Evolutionary conservation across 2,797 vertebrate species (phyloP).

Genomic region (Clarias fuscus): DNA sequence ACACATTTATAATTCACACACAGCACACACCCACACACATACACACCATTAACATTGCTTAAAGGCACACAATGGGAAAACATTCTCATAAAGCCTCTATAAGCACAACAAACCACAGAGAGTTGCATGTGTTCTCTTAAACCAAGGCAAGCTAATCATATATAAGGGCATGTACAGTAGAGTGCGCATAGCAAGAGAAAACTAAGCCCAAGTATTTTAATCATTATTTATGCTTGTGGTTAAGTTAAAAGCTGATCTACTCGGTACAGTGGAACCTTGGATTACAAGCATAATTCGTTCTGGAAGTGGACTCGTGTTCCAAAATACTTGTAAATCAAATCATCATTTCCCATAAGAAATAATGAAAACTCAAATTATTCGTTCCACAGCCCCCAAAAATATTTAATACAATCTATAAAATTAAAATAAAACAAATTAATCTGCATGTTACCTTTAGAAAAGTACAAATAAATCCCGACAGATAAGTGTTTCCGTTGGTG

Average conservation of each 20-base stretch:
- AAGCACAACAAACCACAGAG: neutral
- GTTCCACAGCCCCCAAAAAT: too few species aligned
- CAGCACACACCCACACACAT: neutral
- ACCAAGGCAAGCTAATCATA: neutral
- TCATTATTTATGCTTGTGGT: neutral
- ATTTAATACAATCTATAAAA: too few species aligned
- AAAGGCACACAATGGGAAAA: neutral
- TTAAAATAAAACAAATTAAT: too few species aligned
- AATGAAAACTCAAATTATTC: too few species aligned
- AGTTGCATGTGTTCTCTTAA: neutral
- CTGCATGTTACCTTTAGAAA: too few species aligned
- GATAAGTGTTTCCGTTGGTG: too few species aligned
- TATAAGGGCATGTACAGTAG: neutral
- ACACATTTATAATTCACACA: slow-evolving; percentile 20
- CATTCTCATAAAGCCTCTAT: slow-evolving; percentile 13
- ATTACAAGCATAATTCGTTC: too few species aligned
- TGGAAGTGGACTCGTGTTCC: too few species aligned
- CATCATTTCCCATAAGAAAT: too few species aligned
- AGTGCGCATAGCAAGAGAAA: neutral
- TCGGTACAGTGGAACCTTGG: neutral
- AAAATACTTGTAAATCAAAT: too few species aligned
- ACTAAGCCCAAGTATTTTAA: neutral
- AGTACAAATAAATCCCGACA: too few species aligned
- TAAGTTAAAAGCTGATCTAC: neutral
- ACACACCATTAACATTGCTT: neutral